These are phyloP conservation scores for Morelia viridis DNA, from an alignment of 2,797 vertebrate species.

Conservation along the genomic window DNA sequence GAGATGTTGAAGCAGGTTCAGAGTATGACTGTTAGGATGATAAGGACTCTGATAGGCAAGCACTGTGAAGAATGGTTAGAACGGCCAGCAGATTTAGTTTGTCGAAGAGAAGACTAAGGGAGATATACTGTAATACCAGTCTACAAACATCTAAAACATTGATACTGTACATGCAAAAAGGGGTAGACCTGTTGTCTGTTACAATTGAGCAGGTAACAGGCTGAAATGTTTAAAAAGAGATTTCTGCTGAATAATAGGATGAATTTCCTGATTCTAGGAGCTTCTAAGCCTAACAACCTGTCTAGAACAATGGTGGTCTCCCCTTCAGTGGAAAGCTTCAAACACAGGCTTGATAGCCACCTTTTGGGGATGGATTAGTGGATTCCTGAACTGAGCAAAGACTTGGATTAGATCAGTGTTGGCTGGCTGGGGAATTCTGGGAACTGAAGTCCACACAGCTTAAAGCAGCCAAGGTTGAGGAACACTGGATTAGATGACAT, in stretches of 20 bases:
- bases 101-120: neutral
- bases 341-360: neutral
- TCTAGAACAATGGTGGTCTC: neutral
- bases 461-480: no score
- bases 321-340: neutral
- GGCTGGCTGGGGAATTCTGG: no score
- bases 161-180: neutral
- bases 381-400: neutral
- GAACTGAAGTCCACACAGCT: no score
- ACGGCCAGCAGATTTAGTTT: neutral
- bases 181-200: neutral
- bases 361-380: neutral
- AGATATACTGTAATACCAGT: neutral
- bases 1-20: neutral
- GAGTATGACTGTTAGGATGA: neutral
- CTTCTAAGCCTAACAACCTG: neutral
- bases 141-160: neutral
- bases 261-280: neutral
- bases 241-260: neutral
- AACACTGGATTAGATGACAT: neutral
- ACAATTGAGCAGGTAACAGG: neutral
- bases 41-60: neutral
- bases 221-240: neutral
- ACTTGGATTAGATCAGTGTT: neutral
- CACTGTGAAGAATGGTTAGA: neutral